Conservation (phyloP, 92 coral and sea anemone species). For the Umimayanthus chanpuru region DNA sequence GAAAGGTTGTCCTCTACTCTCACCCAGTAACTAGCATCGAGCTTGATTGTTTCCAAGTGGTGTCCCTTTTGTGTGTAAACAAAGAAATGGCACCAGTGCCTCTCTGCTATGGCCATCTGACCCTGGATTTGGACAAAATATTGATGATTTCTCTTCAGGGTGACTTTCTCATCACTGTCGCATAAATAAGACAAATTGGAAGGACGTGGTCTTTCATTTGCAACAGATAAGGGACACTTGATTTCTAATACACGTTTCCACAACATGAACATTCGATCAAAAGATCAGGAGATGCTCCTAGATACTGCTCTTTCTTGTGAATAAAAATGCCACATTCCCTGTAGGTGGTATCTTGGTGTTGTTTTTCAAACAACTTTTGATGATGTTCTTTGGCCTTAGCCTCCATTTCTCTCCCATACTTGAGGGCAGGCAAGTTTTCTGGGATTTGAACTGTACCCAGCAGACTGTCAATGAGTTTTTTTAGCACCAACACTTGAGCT, state of each 20-base stretch:
- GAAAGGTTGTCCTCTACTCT: constrained; percentile 51
- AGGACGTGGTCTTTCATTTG: constrained; percentile 44
- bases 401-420: constrained; percentile 71
- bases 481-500: constrained; percentile 19
- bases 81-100: constrained; percentile 53
- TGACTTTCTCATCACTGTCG: constrained; percentile 26
- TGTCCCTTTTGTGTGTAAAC: constrained; percentile 38
- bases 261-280: constrained; percentile 58
- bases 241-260: constrained; percentile 54
- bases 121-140: constrained; percentile 54
- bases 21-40: constrained; percentile 53
- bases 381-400: constrained; percentile 38
- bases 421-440: constrained; percentile 55
- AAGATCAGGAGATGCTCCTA: constrained; percentile 53
- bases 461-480: constrained; percentile 47
- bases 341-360: constrained; percentile 41
- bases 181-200: constrained; percentile 47
- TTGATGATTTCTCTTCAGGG: constrained; percentile 39
- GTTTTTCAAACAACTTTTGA: constrained; percentile 34
- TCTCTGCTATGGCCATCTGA: constrained; percentile 44
- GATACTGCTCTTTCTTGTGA: constrained; percentile 33
- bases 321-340: constrained; percentile 63
- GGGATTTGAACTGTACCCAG: constrained; percentile 41
- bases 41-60: constrained; percentile 40
- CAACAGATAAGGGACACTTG: constrained; percentile 60